A percentile compares a stretch with the other conserved stretches of the same genome.
These are phyloP conservation scores for Danio jaintianensis DNA, from an alignment of 2,797 vertebrate genomes.

Conservation along the genomic window DNA sequence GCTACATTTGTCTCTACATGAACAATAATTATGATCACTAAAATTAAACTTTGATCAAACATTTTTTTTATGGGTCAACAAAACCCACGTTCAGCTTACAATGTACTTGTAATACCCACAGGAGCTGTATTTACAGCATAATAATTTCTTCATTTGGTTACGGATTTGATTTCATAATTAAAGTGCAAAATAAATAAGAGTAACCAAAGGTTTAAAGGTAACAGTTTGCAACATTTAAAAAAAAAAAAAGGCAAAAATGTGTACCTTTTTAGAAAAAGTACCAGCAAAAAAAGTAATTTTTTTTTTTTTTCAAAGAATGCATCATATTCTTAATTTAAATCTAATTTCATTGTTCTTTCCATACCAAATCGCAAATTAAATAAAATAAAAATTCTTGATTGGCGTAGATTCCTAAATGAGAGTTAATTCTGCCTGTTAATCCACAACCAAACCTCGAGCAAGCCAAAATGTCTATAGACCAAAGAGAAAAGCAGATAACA, in stretches of 20 bases:
- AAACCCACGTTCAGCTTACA: no score
- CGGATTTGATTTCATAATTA: not conserved
- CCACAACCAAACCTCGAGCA: not conserved
- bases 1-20: no score
- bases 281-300: no score
- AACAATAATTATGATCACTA: no score
- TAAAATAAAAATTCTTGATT: not conserved
- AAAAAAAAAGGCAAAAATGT: no score
- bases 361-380: slow-evolving; percentile 10
- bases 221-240: no score
- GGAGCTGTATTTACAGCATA: not conserved
- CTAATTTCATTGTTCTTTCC: not conserved
- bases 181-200: not conserved
- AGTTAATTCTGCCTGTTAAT: not conserved
- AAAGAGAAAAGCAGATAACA: not conserved
- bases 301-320: not conserved
- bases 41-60: no score
- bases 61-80: no score
- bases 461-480: not conserved
- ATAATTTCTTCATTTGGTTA: not conserved
- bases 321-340: not conserved
- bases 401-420: not conserved
- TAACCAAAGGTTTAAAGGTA: no score
- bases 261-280: no score
- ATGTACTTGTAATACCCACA: no score